Conservation (phyloP, 2,888 invertebrate genomes). For the Agrochola lychnidis region DNA sequence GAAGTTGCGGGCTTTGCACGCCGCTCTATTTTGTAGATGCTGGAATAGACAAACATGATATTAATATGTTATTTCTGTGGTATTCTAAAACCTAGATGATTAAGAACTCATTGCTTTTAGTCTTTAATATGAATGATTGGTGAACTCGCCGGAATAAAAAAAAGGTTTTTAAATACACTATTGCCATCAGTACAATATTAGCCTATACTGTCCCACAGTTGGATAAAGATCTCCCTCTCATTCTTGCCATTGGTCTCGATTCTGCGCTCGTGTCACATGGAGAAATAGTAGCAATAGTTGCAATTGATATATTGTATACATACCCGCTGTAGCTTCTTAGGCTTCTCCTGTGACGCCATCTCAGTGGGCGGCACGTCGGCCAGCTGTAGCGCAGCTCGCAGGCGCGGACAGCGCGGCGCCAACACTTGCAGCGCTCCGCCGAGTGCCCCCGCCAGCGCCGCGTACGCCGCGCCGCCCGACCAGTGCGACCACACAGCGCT, state of each 20-base stretch:
- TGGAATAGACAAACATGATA: constrained; percentile 84
- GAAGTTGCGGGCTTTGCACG: constrained; percentile 97
- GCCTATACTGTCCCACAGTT: too few relatives aligned
- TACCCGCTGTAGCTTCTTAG: constrained; percentile 93
- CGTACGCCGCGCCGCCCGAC: constrained; percentile 93
- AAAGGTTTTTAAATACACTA: too few relatives aligned
- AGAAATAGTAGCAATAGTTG: background rate
- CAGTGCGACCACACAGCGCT: constrained; percentile 93
- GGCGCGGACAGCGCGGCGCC: constrained; percentile 91
- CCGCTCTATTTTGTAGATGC: constrained; percentile 96
- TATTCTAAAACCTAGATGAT: background rate
- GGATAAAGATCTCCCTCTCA: too few relatives aligned
- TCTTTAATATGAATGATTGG: too few relatives aligned
- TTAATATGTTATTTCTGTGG: too few relatives aligned
- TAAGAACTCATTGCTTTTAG: too few relatives aligned
- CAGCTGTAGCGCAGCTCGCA: constrained; percentile 93
- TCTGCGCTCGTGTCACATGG: too few relatives aligned
- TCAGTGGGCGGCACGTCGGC: constrained; percentile 83
- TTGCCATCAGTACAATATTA: too few relatives aligned
- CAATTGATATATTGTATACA: constrained; percentile 71
- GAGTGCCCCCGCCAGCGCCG: constrained; percentile 91
- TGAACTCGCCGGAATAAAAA: too few relatives aligned
- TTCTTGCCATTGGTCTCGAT: too few relatives aligned
- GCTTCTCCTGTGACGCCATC: constrained; percentile 79
- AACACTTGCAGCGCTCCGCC: constrained; percentile 92